Base-by-base conservation (phyloP, 2,113 vertebrate genomes). In the Galemys pyrenaicus region DNA sequence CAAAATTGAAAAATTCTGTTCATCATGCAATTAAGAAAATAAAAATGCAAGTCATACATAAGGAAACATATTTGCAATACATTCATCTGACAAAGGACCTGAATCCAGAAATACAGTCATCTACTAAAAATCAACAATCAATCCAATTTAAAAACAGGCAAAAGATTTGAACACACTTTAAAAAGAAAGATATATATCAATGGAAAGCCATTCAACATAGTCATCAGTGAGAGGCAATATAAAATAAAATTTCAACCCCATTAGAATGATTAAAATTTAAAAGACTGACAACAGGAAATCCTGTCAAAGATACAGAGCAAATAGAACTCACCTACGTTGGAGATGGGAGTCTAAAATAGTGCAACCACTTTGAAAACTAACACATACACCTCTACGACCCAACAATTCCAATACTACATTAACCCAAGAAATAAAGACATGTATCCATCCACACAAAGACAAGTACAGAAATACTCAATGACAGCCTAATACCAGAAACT, bases 1-100 rank as follows among this genome's bases (percentile, higher is more conserved):
- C 7, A 83, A 94, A 90, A 84, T 30, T 28, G 8, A 32, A 92
- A 68, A 86, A 77, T 95, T 68, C 58, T 44, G 73, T 32, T 86
- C 41, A 58, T 78, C 15, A n/a, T 92, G 71, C 6, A 77, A 44
- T 51, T 37, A 68, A 46, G 32, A 60, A 71, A 84, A 73, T 46
- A 64, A 86, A 91, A 77, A 86, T 49, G 7, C 10, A 80, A 65
- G 35, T 26, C 35, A 77, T 4, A 85, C 8, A 35, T 0, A 60
- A 0, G 46, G 17, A 51, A 54, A 46, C 77, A 78, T 35, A 88
- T 22, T 60, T 58, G 22, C 35, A 82, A 77, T 60, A 30, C 2
- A 62, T 68, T 15, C 35, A 58, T 73, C 60, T 93, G 67, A 92
- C 32, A 89, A 73, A 56, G 62, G 6, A n/a, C n/a, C n/a, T n/a